phyloP scores from a whole-genome alignment of 2,797 vertebrate genomes.

The Leptodactylus fallax region DNA sequence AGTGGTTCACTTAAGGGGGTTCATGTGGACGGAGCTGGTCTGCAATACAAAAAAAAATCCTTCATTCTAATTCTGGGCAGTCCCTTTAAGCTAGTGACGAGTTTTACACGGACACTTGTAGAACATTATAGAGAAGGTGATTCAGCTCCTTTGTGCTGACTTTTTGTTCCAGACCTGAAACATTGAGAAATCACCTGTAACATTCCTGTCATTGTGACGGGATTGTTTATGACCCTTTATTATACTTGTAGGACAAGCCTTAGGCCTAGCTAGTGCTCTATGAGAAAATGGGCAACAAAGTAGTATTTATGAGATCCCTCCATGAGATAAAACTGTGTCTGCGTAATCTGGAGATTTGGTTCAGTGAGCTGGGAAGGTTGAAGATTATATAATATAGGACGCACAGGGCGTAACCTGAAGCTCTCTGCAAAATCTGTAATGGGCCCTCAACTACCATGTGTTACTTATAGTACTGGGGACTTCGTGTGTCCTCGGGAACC shows the following conservation, averaged over 20 bases:
- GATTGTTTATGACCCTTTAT: background rate
- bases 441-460: background rate
- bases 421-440: background rate
- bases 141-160: background rate
- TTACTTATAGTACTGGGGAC: background rate
- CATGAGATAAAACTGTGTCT: background rate
- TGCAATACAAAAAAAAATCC: background rate
- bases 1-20: background rate
- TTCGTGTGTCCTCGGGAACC: no score
- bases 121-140: background rate
- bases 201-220: background rate
- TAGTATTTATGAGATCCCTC: background rate
- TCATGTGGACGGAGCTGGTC: background rate
- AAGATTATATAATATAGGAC: background rate
- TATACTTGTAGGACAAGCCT: background rate
- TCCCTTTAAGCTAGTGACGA: background rate
- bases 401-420: no score
- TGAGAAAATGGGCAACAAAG: constrained; percentile 9
- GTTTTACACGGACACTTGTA: background rate
- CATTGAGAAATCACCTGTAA: background rate
- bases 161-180: background rate
- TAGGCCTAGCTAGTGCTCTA: background rate
- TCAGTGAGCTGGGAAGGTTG: background rate
- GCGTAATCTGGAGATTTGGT: background rate
- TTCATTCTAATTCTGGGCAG: background rate